A percentile compares a stretch with the other conserved stretches of the same genome.
These are phyloP conservation scores for Nipponia nippon DNA, from an alignment of 2,113 vertebrate species.

Conservation along the genomic window DNA sequence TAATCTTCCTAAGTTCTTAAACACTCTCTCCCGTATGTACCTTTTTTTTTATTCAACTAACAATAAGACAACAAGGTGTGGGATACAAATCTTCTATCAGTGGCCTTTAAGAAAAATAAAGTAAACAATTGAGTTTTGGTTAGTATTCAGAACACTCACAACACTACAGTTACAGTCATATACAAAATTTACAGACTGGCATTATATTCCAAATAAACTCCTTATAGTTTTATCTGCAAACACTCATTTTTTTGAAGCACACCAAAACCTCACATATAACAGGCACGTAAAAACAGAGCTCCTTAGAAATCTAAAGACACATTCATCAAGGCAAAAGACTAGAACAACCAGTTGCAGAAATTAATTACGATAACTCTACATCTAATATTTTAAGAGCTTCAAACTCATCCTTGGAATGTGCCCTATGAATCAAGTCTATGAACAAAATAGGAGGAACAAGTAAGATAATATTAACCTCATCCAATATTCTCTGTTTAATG, in stretches of 20 bases:
- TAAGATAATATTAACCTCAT: conserved; percentile 79
- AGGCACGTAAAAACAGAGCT: background rate
- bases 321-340: background rate
- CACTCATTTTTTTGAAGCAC: background rate
- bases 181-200: background rate
- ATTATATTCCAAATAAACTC: background rate
- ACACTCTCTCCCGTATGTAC: background rate
- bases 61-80: background rate
- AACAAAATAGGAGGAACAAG: background rate
- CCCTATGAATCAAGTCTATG: background rate
- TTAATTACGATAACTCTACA: background rate
- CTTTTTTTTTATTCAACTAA: background rate
- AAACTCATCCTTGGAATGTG: background rate
- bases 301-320: background rate
- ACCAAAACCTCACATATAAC: background rate
- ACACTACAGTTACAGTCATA: background rate
- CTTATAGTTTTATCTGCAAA: background rate
- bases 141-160: background rate
- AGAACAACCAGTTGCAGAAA: background rate
- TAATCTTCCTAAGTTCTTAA: background rate
- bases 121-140: background rate
- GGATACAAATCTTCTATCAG: background rate
- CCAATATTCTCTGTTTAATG: conserved; percentile 95
- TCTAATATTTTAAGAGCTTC: background rate
- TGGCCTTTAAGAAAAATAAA: background rate